Conservation (phyloP, 1,140 invertebrate species). For the Arion vulgaris region DNA sequence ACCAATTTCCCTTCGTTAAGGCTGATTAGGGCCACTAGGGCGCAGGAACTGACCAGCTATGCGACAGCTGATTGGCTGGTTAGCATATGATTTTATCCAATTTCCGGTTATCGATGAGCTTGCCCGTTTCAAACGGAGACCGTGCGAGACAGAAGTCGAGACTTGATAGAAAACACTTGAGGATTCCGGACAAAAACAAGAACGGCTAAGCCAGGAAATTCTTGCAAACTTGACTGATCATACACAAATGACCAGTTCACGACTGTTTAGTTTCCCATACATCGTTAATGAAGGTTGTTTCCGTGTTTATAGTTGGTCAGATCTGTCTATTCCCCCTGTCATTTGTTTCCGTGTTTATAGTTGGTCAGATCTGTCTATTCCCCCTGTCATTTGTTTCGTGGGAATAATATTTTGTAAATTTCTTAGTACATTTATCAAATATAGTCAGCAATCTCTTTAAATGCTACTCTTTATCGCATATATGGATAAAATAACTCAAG, state of each 20-base stretch:
- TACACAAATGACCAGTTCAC: neutral
- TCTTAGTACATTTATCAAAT: too few species aligned
- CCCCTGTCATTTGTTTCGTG: too few species aligned
- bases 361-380: too few species aligned
- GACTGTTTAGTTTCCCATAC: neutral
- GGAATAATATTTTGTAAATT: too few species aligned
- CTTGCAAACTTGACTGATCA: neutral
- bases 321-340: too few species aligned
- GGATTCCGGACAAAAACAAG: neutral
- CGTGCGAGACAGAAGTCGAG: neutral
- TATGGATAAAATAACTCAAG: too few species aligned
- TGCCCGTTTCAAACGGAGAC: slow-evolving; percentile 15
- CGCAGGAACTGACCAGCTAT: slow-evolving; percentile 2
- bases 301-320: too few species aligned
- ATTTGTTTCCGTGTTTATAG: too few species aligned
- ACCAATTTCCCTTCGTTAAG: slow-evolving; percentile 28
- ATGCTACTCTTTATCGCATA: too few species aligned
- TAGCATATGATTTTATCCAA: slow-evolving; percentile 27
- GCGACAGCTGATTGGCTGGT: slow-evolving; percentile 16
- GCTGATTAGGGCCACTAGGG: slow-evolving; percentile 24
- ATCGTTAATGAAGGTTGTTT: too few species aligned
- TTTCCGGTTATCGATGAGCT: slow-evolving; percentile 29
- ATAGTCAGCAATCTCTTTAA: too few species aligned
- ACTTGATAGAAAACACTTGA: slow-evolving; percentile 9
- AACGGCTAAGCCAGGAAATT: neutral